phyloP scores from a whole-genome alignment of 1,140 invertebrate genomes.

The Trinorchestia longiramus region DNA sequence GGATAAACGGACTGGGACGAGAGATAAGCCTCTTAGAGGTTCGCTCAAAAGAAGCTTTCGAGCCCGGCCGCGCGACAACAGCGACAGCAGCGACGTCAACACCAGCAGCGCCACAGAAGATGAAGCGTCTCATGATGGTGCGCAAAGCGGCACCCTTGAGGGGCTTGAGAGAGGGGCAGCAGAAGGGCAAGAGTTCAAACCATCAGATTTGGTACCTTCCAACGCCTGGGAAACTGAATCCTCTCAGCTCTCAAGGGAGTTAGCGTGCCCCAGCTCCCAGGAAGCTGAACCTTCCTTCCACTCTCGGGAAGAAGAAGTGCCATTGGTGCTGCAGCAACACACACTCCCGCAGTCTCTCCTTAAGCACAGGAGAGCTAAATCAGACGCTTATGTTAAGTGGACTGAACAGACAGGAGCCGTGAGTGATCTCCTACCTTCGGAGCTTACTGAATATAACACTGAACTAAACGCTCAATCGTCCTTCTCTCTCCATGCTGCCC shows the following conservation, averaged over 20 bases:
- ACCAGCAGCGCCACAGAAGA: slow-evolving; percentile 44
- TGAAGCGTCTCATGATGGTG: not conserved
- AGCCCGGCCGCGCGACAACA: not conserved
- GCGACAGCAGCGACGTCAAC: slow-evolving; percentile 48
- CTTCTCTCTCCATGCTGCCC: not conserved
- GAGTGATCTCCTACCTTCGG: not conserved
- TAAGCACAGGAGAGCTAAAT: slow-evolving; percentile 18
- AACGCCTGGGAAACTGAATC: not conserved
- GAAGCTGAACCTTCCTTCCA: not conserved
- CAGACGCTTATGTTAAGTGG: not conserved
- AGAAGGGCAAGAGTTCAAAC: not conserved
- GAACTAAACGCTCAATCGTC: not conserved
- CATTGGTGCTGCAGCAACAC: slow-evolving; percentile 1
- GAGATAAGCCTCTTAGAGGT: slow-evolving; percentile 2
- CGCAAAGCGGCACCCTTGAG: not conserved
- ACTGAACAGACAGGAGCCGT: not conserved
- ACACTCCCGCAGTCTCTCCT: slow-evolving; percentile 8
- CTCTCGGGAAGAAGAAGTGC: not conserved
- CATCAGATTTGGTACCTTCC: not conserved
- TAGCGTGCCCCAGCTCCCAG: not conserved
- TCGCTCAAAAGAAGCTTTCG: not conserved
- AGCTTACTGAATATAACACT: not conserved
- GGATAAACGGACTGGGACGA: not conserved
- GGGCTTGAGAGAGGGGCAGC: not conserved
- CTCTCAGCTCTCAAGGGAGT: not conserved